These are phyloP conservation scores for Geotrupes spiniger DNA, from an alignment of 2,888 invertebrate genomes.

Conservation along the genomic window DNA sequence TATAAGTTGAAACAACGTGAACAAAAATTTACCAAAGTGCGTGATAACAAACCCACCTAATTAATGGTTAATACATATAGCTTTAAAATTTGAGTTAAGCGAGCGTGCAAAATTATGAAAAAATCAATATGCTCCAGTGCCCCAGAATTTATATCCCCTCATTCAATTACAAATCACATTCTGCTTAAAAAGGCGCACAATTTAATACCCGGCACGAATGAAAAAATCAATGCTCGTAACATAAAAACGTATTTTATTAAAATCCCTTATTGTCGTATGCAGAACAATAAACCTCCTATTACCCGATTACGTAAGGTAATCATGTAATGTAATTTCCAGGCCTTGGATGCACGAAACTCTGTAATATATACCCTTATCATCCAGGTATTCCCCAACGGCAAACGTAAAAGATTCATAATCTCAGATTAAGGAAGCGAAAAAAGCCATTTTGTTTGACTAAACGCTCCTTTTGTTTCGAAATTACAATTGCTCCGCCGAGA, in stretches of 20 bases:
- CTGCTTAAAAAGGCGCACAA: no score
- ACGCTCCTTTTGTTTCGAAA: constrained; percentile 47
- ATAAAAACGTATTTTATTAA: constrained; percentile 3
- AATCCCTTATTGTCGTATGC: constrained; percentile 6
- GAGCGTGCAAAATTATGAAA: no score
- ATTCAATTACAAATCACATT: no score
- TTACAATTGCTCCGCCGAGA: constrained; percentile 48
- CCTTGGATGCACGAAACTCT: constrained; percentile 28
- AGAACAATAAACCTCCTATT: constrained; percentile 6
- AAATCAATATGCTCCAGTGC: no score
- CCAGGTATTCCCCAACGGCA: constrained; percentile 45
- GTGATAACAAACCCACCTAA: no score
- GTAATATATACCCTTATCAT: constrained; percentile 41
- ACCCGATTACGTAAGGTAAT: constrained; percentile 3
- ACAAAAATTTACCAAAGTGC: no score
- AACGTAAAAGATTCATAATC: constrained; percentile 49
- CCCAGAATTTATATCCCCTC: no score
- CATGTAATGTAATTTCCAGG: constrained; percentile 4
- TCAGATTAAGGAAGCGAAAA: constrained; percentile 46
- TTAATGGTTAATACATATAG: no score
- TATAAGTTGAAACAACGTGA: no score
- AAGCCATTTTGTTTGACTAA: constrained; percentile 48
- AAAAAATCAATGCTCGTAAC: neutral
- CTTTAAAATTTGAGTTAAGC: no score
- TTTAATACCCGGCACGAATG: no score